Evolutionary conservation across 2,888 invertebrate genomes (phyloP).

Genomic region (Caenorhabditis angaria): DNA sequence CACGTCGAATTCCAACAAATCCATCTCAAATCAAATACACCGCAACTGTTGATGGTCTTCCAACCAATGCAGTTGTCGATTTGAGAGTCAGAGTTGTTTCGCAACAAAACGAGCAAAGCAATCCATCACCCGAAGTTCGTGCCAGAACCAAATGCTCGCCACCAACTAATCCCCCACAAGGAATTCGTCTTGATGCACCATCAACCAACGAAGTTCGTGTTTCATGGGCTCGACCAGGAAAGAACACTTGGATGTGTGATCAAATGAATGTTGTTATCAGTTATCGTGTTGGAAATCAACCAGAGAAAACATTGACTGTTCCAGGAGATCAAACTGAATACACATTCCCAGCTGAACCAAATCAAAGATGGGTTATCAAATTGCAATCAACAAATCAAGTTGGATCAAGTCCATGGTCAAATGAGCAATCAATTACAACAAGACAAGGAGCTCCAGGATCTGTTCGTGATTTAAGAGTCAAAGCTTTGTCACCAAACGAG

Average conservation of each 20-base stretch:
- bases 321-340: conserved; percentile 70
- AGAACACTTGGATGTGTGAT: conserved; percentile 72
- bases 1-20: conserved; percentile 63
- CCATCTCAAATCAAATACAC: conserved; percentile 64
- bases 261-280: conserved; percentile 71
- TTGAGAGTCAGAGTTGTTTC: conserved; percentile 67
- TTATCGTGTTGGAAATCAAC: conserved; percentile 66
- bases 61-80: conserved; percentile 71
- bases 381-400: conserved; percentile 62
- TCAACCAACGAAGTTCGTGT: conserved; percentile 69
- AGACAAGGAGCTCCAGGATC: conserved; percentile 71
- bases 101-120: conserved; percentile 63
- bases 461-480: conserved; percentile 66
- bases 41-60: conserved; percentile 63
- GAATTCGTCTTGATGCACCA: conserved; percentile 64
- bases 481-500: conserved; percentile 62
- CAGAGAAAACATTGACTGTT: conserved; percentile 64
- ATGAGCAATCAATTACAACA: conserved; percentile 66
- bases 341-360: conserved; percentile 70
- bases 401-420: conserved; percentile 64
- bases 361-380: conserved; percentile 70
- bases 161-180: conserved; percentile 69
- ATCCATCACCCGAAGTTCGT: conserved; percentile 70
- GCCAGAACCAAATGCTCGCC: conserved; percentile 71
- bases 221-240: conserved; percentile 67